A percentile compares a stretch with the other conserved stretches of the same genome.
phyloP scores from a whole-genome alignment of 2,888 invertebrate genomes.

The Phortica magna region DNA sequence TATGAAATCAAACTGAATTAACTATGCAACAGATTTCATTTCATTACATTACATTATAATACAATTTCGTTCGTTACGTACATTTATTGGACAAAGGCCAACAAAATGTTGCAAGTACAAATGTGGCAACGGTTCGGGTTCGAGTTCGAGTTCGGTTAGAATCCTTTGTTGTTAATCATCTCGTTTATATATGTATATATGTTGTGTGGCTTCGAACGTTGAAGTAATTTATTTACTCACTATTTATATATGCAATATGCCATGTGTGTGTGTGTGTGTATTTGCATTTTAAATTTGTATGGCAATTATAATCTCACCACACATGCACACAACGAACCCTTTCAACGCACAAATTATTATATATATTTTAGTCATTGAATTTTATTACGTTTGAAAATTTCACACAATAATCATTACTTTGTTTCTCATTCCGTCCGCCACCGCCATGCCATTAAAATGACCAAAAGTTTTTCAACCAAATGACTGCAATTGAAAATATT shows the following conservation, averaged over 20 bases:
- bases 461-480: not conserved
- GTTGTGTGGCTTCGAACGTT: no score
- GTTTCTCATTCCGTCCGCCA: conserved; percentile 60
- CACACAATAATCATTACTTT: conserved; percentile 45
- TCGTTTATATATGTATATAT: no score
- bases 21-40: conserved; percentile 58
- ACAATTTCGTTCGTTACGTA: not conserved
- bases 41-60: conserved; percentile 6
- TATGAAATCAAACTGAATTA: conserved; percentile 65
- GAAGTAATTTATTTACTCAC: no score
- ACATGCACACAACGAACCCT: not conserved
- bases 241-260: not conserved
- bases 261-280: not conserved
- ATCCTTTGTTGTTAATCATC: no score
- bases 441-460: not conserved
- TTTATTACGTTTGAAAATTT: not conserved
- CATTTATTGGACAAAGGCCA: not conserved
- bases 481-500: no score
- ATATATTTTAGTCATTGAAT: no score
- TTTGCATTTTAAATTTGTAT: conserved; percentile 10
- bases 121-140: no score
- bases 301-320: not conserved
- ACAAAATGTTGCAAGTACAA: not conserved
- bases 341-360: no score
- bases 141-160: no score